phyloP scores from a whole-genome alignment of 2,797 vertebrate species.

The Champsocephalus esox region DNA sequence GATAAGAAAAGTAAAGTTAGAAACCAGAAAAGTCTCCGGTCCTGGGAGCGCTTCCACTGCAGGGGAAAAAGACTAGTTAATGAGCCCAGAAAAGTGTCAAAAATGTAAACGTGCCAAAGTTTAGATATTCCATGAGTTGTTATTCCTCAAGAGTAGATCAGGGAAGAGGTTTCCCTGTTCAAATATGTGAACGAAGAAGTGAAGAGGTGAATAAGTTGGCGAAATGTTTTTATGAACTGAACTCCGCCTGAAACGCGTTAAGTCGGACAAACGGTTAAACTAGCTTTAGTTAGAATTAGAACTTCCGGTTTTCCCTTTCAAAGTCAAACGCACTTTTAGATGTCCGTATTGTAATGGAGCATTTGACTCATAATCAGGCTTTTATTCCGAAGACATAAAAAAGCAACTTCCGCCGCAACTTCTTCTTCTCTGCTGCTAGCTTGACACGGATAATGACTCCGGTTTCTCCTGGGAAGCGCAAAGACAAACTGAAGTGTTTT shows the following conservation, averaged over 20 bases:
- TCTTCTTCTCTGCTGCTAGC: neutral
- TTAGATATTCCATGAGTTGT: slow-evolving; percentile 51
- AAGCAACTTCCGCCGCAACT: neutral
- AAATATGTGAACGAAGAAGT: slow-evolving; percentile 61
- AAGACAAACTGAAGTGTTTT: slow-evolving; percentile 24
- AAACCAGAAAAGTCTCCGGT: slow-evolving; percentile 37
- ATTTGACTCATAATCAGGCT: rapidly evolving
- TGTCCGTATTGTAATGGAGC: rapidly evolving
- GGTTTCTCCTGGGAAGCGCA: slow-evolving; percentile 55
- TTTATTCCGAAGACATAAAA: slow-evolving; percentile 23
- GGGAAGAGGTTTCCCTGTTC: slow-evolving; percentile 26
- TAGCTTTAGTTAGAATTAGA: rapidly evolving
- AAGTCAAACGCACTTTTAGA: neutral
- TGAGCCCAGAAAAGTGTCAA: slow-evolving; percentile 6
- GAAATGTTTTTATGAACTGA: slow-evolving; percentile 68
- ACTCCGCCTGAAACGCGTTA: slow-evolving; percentile 74
- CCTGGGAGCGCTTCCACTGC: slow-evolving; percentile 42
- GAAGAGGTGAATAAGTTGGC: slow-evolving; percentile 58
- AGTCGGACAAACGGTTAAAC: slow-evolving; percentile 29
- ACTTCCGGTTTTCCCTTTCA: neutral
- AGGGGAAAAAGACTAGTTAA: neutral
- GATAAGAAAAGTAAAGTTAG: slow-evolving; percentile 9
- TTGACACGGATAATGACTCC: slow-evolving; percentile 28
- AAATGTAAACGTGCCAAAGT: slow-evolving; percentile 19
- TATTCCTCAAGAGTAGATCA: slow-evolving; percentile 25